Conservation (phyloP, 2,113 vertebrate genomes). For the Zosterops lateralis region DNA sequence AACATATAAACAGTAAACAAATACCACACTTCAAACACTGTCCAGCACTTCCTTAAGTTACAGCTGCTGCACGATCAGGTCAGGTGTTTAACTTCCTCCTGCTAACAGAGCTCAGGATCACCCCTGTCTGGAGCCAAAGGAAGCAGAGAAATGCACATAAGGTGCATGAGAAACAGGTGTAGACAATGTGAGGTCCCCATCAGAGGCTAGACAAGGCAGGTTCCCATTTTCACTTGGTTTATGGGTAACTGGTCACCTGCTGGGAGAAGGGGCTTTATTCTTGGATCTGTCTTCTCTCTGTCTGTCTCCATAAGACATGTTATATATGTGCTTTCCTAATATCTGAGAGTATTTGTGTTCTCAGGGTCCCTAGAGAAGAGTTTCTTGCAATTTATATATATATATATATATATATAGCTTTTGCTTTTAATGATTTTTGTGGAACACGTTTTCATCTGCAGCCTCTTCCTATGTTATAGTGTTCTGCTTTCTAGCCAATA, state of each 20-base stretch:
- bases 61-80: rapidly evolving
- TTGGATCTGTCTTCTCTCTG: background rate
- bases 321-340: background rate
- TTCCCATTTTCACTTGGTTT: background rate
- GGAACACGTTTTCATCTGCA: background rate
- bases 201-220: background rate
- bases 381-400: conserved; percentile 23
- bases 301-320: background rate
- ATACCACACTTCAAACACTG: background rate
- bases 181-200: background rate
- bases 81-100: too few species aligned
- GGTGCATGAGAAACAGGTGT: background rate
- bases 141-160: background rate
- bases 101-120: background rate
- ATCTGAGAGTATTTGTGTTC: background rate
- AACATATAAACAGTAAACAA: background rate
- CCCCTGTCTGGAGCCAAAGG: background rate
- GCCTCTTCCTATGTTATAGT: background rate
- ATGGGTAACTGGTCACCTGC: background rate
- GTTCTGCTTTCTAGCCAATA: background rate
- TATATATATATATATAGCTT: background rate
- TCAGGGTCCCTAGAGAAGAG: background rate
- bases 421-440: background rate
- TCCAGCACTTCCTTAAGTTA: background rate
- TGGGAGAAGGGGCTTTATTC: background rate